Conservation (phyloP, 2,113 vertebrate genomes). For the Trematomus loennbergii region DNA sequence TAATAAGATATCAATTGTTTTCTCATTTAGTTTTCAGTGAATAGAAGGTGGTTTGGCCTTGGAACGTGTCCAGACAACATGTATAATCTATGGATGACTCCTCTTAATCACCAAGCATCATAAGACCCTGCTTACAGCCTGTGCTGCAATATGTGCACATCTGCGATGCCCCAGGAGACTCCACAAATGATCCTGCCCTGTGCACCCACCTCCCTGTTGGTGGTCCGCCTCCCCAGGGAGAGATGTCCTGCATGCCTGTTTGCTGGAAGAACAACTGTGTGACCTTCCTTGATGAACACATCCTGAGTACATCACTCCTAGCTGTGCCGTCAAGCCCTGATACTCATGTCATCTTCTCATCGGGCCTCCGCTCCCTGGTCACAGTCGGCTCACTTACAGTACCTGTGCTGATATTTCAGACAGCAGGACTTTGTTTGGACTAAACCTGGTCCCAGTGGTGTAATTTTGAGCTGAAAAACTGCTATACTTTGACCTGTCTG, state of each 20-base stretch:
- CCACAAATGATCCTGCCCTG: conserved; percentile 51
- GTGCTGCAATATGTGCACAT: conserved; percentile 43
- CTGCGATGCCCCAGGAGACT: conserved; percentile 37
- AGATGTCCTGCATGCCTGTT: conserved; percentile 30
- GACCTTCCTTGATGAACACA: conserved; percentile 59
- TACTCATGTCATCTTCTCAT: conserved; percentile 68
- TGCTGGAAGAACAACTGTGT: conserved; percentile 42
- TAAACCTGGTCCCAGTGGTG: conserved; percentile 28
- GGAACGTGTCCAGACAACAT: conserved; percentile 31
- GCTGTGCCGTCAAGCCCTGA: conserved; percentile 49
- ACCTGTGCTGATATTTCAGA: conserved; percentile 50
- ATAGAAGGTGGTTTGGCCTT: conserved; percentile 8
- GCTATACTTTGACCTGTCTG: conserved; percentile 47
- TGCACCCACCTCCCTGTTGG: conserved; percentile 29
- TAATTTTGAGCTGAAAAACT: conserved; percentile 47
- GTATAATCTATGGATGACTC: conserved; percentile 38
- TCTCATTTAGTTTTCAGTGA: no score
- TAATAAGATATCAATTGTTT: no score
- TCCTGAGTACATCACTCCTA: conserved; percentile 54
- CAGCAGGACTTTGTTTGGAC: conserved; percentile 55
- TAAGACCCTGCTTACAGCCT: not conserved
- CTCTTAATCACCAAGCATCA: conserved; percentile 26
- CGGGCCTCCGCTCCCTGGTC: conserved; percentile 39
- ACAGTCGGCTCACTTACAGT: conserved; percentile 39
- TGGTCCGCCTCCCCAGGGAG: conserved; percentile 34